These are phyloP conservation scores for Fistularia tabacaria DNA, from an alignment of 2,797 vertebrate species.

Conservation along the genomic window DNA sequence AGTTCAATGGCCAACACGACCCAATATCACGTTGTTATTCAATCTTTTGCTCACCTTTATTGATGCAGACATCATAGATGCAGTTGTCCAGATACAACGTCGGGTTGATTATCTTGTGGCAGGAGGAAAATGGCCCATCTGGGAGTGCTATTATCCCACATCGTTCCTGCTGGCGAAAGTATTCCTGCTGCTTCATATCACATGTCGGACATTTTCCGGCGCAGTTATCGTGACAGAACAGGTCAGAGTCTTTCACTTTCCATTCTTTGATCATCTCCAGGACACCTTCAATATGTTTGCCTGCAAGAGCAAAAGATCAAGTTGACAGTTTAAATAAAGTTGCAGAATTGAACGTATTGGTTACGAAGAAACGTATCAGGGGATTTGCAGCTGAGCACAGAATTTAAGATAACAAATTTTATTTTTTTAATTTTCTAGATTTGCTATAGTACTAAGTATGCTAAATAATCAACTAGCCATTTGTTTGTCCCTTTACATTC, in stretches of 20 bases:
- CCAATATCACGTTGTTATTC: not conserved
- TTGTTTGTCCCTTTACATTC: too few relatives aligned
- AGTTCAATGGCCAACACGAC: too few relatives aligned
- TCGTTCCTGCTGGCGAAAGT: not conserved
- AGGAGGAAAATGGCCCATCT: conserved; percentile 27
- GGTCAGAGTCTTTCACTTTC: conserved; percentile 21
- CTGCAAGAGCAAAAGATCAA: conserved; percentile 12
- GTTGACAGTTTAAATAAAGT: not conserved
- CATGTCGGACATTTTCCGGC: conserved; percentile 15
- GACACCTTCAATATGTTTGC: not conserved
- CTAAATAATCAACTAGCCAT: too few relatives aligned
- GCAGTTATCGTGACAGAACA: conserved; percentile 34
- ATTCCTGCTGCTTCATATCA: not conserved
- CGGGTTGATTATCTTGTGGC: conserved; percentile 12
- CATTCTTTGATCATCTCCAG: conserved; percentile 28
- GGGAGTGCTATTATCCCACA: conserved; percentile 17
- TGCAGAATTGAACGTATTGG: too few relatives aligned
- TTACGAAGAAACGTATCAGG: too few relatives aligned
- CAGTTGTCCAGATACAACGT: conserved; percentile 19
- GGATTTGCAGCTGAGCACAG: too few relatives aligned
- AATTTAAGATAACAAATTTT: too few relatives aligned
- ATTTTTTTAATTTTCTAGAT: too few relatives aligned
- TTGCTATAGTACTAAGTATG: too few relatives aligned
- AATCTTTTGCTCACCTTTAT: conserved; percentile 19
- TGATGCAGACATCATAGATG: conserved; percentile 28